These are phyloP conservation scores for Xestoiulus laeticollis DNA, from an alignment of 2,888 invertebrate genomes.

Conservation along the genomic window DNA sequence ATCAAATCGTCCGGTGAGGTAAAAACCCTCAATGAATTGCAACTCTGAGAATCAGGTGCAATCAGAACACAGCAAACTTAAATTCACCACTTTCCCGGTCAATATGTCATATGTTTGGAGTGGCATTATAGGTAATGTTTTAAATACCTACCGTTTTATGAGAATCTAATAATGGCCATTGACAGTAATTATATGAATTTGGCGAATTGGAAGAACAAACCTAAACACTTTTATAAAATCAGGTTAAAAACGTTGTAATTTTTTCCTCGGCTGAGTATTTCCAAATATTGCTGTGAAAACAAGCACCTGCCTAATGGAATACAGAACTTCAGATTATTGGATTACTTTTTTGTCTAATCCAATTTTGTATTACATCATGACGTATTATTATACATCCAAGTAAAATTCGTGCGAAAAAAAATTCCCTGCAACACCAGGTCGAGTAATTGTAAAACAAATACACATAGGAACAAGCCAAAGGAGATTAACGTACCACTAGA, in stretches of 20 bases:
- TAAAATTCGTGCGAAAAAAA: neutral
- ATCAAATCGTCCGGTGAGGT: too few relatives aligned
- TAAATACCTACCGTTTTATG: too few relatives aligned
- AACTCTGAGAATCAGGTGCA: too few relatives aligned
- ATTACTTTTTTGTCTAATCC: neutral
- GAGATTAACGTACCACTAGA: neutral
- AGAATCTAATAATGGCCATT: neutral
- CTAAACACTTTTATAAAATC: neutral
- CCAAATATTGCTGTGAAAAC: neutral
- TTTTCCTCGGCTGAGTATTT: neutral
- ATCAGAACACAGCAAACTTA: too few relatives aligned
- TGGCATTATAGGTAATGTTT: too few relatives aligned
- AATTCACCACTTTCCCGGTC: too few relatives aligned
- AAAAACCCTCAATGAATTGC: too few relatives aligned
- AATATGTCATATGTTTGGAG: too few relatives aligned
- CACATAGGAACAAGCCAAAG: neutral
- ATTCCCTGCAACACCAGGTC: neutral
- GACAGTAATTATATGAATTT: neutral
- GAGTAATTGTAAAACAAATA: constrained; percentile 28
- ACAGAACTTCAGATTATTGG: neutral
- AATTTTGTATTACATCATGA: neutral
- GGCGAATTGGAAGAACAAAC: neutral
- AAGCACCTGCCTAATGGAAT: neutral
- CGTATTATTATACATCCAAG: neutral
- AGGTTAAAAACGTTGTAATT: neutral